phyloP scores from a whole-genome alignment of 2,797 vertebrate species.

The Labeo calbasu region DNA sequence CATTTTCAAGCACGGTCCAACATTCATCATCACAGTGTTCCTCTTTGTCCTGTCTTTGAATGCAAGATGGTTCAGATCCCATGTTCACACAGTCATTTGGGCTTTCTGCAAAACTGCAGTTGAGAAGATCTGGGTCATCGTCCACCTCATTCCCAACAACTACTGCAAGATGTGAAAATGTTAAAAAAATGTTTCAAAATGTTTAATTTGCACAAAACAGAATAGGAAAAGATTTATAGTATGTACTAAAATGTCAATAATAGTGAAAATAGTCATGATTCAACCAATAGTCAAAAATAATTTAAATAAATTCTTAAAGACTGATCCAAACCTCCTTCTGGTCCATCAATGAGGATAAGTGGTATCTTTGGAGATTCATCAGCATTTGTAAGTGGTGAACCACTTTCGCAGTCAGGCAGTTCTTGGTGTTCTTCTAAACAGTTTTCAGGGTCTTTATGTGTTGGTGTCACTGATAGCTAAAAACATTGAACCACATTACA shows the following conservation, averaged over 20 bases:
- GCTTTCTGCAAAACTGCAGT: conserved; percentile 62
- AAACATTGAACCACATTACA: neutral
- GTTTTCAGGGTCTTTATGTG: conserved; percentile 24
- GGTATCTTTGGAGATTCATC: conserved; percentile 43
- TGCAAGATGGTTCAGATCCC: neutral
- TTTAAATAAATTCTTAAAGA: neutral
- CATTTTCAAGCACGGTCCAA: conserved; percentile 54
- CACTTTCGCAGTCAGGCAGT: conserved; percentile 7
- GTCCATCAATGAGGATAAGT: conserved; percentile 59
- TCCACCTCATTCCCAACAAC: conserved; percentile 61
- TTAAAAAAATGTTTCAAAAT: neutral
- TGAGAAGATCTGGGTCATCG: conserved; percentile 60
- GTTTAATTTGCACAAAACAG: neutral
- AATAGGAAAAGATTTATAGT: neutral
- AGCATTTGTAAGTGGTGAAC: conserved; percentile 5
- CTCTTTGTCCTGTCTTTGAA: conserved; percentile 30
- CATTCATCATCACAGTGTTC: conserved; percentile 49
- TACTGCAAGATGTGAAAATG: conserved; percentile 53
- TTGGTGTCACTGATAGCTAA: conserved; percentile 16
- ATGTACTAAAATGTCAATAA: neutral
- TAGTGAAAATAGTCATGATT: neutral
- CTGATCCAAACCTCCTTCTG: conserved; percentile 57
- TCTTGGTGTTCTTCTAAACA: conserved; percentile 25
- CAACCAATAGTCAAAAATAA: neutral
- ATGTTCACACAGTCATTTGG: neutral